Conservation (phyloP, 2,797 vertebrate genomes). For the Falco columbarius region DNA sequence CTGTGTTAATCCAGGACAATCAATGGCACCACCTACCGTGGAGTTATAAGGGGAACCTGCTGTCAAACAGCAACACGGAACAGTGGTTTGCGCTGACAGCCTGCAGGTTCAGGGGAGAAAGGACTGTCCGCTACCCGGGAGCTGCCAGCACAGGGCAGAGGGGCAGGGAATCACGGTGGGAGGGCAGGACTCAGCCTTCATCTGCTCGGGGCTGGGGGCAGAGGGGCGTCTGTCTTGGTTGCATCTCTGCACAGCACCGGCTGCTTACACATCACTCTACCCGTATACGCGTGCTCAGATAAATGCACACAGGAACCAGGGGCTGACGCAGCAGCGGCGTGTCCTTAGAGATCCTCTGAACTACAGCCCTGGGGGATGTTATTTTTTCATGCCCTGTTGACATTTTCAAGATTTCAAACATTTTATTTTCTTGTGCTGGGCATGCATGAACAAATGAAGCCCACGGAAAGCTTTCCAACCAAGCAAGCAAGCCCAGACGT, state of each 20-base stretch:
- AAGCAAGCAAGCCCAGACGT: not conserved
- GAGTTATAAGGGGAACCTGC: constrained; percentile 81
- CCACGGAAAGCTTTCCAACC: not conserved
- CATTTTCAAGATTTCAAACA: not conserved
- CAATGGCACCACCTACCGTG: constrained; percentile 76
- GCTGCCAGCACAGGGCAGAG: not conserved
- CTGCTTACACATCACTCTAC: accelerated
- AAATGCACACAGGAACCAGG: not conserved
- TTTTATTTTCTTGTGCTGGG: not conserved
- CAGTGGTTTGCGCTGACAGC: constrained; percentile 81
- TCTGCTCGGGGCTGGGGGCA: too few species aligned
- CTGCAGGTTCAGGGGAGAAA: constrained; percentile 83
- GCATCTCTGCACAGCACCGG: accelerated
- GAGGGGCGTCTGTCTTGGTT: accelerated
- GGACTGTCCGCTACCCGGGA: not conserved
- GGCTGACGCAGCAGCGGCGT: not conserved
- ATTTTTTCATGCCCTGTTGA: not conserved
- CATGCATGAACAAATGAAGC: not conserved
- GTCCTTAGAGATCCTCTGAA: not conserved
- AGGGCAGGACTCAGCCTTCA: not conserved
- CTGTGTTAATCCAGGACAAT: constrained; percentile 72
- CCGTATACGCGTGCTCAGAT: accelerated
- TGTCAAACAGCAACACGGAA: constrained; percentile 84
- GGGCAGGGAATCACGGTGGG: not conserved
- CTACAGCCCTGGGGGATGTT: not conserved